A percentile compares a stretch with the other conserved stretches of the same genome.
Evolutionary conservation across 2,113 vertebrate species (phyloP).

Genomic region (Felis chaus): DNA sequence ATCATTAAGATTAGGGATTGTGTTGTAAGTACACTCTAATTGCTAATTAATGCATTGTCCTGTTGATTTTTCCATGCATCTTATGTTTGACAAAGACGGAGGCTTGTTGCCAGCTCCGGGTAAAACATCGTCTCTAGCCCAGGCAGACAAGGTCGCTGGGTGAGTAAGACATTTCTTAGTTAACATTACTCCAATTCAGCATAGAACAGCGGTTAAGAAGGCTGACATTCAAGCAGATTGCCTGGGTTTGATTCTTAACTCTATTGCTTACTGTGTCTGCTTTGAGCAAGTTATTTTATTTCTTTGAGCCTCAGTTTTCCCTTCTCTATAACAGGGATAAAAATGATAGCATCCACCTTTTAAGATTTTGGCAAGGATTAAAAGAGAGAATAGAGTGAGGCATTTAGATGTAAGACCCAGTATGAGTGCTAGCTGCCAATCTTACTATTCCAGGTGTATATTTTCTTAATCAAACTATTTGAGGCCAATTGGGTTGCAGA

Average conservation of each 20-base stretch:
- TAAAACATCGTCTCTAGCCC: neutral
- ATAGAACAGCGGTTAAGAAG: neutral
- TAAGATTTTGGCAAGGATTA: neutral
- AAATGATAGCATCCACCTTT: neutral
- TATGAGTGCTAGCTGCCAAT: neutral
- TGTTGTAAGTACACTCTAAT: neutral
- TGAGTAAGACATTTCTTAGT: neutral
- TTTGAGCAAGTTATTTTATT: neutral
- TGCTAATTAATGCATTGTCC: neutral
- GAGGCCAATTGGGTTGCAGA: neutral
- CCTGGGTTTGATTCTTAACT: neutral
- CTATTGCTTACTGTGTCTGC: neutral
- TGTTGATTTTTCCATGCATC: neutral
- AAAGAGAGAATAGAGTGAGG: neutral
- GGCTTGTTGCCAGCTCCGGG: neutral
- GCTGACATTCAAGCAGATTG: neutral
- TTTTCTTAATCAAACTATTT: neutral
- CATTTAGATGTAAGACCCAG: neutral
- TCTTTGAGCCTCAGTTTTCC: neutral
- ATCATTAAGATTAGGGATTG: neutral
- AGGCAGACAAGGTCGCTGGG: neutral
- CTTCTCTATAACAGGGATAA: neutral
- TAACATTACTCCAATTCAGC: neutral
- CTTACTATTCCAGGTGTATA: neutral
- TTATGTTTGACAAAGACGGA: neutral